These are phyloP conservation scores for Steinernema khuongi DNA, from an alignment of 1,140 invertebrate genomes.

Conservation along the genomic window DNA sequence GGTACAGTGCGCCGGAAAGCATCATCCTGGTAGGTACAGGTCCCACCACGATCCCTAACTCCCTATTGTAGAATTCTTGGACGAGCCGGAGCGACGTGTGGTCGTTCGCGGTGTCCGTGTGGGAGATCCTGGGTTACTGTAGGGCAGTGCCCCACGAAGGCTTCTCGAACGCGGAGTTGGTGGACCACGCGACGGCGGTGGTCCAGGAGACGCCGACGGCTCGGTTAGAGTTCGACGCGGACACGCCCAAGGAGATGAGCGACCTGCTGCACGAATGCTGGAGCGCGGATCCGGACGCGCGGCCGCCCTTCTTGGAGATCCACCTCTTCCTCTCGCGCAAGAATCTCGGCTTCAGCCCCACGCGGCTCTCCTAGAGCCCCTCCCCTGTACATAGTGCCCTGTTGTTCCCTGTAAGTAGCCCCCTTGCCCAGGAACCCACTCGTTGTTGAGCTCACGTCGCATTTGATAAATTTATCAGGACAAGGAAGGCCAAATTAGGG, in stretches of 20 bases:
- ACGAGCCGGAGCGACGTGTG: slow-evolving; percentile 79
- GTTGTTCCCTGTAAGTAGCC: not conserved
- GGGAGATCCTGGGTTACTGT: slow-evolving; percentile 75
- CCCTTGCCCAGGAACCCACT: not conserved
- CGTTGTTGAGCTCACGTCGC: not conserved
- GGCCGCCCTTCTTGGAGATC: not conserved
- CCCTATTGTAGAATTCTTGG: slow-evolving; percentile 66
- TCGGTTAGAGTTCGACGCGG: not conserved
- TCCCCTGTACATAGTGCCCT: not conserved
- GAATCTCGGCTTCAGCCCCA: slow-evolving; percentile 7
- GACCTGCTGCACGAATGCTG: not conserved
- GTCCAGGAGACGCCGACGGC: not conserved
- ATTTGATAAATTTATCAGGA: not conserved
- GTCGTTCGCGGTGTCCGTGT: slow-evolving; percentile 78
- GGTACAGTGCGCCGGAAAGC: slow-evolving; percentile 78
- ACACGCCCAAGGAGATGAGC: slow-evolving; percentile 1
- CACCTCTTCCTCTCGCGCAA: slow-evolving; percentile 1
- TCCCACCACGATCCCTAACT: slow-evolving; percentile 5
- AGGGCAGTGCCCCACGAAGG: slow-evolving; percentile 70
- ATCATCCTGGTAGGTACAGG: slow-evolving; percentile 60
- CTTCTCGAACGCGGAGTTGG: slow-evolving; percentile 69
- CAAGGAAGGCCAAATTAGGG: too few relatives aligned
- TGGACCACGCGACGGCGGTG: slow-evolving; percentile 66
- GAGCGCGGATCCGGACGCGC: not conserved
- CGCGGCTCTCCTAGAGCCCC: not conserved